Base-by-base conservation (phyloP, 1,140 invertebrate species). In the Neodiprion fabricii region DNA sequence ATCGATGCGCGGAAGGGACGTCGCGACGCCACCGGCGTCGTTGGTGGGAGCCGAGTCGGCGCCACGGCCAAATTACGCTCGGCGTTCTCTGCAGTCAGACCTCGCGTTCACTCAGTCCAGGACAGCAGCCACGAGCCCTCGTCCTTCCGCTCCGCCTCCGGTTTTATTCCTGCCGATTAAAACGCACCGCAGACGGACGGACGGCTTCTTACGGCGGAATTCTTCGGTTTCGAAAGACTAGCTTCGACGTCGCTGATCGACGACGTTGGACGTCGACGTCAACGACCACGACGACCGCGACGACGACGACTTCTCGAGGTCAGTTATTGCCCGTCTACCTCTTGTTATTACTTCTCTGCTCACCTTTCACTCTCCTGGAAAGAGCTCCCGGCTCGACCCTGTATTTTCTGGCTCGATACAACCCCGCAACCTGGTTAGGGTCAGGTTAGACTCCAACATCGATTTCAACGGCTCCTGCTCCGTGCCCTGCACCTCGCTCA, bases 71-170 rank as follows among this genome's bases (percentile, higher is more conserved):
- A 53, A 53, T 53, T 53, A 53, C 50, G 50, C n/a, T n/a, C 50
- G 50, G 10, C 50, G 50, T 53, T 53, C 50, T 53, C 50, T 53
- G 86, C 84, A 87, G 87, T 87, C 83, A 82, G 80, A 86, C 84
- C 82, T 85, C 85, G 83, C 84, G 83, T 87, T 86, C 84, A 88
- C 84, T 87, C 87, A 86, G 85, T 87, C 85, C 79, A 87, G 83
- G 83, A 86, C 81, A 83, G 85, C 83, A 85, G 83, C 85, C 83
- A 85, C 85, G 83, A 85, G 85, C 85, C 83, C 85, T 87, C 82
- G 83, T 85, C 78, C 80, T 81, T 48, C 67, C 71, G 53, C 67
- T 48, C 72, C 12, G 0, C 17, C 17, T 21, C 11, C 70, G 21
- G 70, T 47, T 11, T n/a, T 48, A 21, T 21, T 21, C 17, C 17